phyloP scores from a whole-genome alignment of 2,888 invertebrate species.

The Erannis defoliaria region DNA sequence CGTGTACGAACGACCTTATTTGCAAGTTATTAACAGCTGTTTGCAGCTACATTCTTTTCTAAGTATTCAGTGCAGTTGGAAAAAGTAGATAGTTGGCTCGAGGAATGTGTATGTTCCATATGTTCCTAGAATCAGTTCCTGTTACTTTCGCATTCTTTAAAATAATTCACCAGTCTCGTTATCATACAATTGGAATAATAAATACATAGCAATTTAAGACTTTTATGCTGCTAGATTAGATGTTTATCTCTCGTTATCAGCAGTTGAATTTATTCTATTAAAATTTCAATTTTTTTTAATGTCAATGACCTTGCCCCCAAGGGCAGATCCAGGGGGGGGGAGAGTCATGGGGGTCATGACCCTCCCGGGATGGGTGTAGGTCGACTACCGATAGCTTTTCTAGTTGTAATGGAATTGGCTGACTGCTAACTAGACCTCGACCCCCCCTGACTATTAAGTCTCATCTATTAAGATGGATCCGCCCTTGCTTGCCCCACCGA shows the following conservation, averaged over 20 bases:
- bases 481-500: too few species aligned
- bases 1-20: background rate
- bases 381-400: too few species aligned
- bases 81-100: constrained; percentile 1
- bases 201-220: constrained; percentile 10
- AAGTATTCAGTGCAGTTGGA: constrained; percentile 1
- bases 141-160: constrained; percentile 4
- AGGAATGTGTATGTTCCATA: constrained; percentile 2
- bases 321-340: too few species aligned
- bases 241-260: constrained; percentile 1
- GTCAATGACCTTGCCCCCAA: too few species aligned
- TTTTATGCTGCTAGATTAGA: constrained; percentile 11
- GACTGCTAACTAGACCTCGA: too few species aligned
- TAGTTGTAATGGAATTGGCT: too few species aligned
- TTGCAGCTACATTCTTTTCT: background rate
- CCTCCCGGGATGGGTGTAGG: too few species aligned
- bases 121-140: constrained; percentile 8
- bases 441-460: too few species aligned
- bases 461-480: too few species aligned
- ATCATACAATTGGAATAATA: constrained; percentile 14
- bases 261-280: background rate
- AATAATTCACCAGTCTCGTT: constrained; percentile 2
- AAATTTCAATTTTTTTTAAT: background rate
- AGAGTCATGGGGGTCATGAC: too few species aligned
- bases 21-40: constrained; percentile 1